Evolutionary conservation across 1,140 invertebrate genomes (phyloP).

Genomic region (Neodiprion lecontei): DNA sequence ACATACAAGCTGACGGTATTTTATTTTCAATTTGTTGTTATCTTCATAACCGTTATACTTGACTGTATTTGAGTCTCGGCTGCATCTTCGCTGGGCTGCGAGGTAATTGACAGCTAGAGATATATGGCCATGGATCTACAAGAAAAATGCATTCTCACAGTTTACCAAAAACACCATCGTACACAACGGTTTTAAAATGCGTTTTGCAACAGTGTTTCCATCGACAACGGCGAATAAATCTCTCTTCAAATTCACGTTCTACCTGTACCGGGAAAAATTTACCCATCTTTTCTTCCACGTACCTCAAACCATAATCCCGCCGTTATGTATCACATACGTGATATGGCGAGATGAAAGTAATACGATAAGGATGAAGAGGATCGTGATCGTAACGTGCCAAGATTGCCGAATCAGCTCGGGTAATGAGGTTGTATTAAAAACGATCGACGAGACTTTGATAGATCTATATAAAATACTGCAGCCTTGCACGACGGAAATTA

Average conservation of each 20-base stretch:
- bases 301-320: no score
- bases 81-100: slow-evolving; percentile 42
- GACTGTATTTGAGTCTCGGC: slow-evolving; percentile 29
- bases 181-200: no score
- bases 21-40: no score
- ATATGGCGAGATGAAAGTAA: no score
- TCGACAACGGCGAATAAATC: no score
- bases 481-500: no score
- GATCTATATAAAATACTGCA: background rate
- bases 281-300: no score
- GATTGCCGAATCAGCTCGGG: background rate
- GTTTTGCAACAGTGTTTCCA: no score
- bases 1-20: background rate
- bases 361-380: background rate
- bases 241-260: no score
- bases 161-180: background rate
- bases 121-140: slow-evolving; percentile 54
- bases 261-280: no score
- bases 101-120: slow-evolving; percentile 34
- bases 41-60: background rate
- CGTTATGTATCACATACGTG: no score
- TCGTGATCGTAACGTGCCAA: background rate
- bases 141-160: slow-evolving; percentile 28
- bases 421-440: background rate
- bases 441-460: background rate